Percentiles rank a stretch among this genome's conserved stretches.
phyloP scores from a whole-genome alignment of 2,113 vertebrate genomes.

The Tenebrosternarchus preto region DNA sequence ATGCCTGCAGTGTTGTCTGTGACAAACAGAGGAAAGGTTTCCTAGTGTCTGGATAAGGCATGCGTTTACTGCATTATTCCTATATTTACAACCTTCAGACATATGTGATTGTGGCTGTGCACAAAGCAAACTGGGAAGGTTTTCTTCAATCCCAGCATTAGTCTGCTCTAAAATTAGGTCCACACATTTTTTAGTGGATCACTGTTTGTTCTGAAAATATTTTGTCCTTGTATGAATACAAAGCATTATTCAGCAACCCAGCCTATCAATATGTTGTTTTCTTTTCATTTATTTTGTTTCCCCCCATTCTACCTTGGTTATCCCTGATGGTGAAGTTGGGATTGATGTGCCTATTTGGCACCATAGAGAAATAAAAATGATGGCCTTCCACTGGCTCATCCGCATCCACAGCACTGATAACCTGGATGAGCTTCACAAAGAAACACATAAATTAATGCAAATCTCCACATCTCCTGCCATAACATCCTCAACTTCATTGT shows the following conservation, averaged over 20 bases:
- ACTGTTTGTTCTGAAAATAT: too few species aligned
- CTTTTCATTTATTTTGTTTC: background rate
- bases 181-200: too few species aligned
- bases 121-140: too few species aligned
- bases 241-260: background rate
- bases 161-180: too few species aligned
- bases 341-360: slow-evolving; percentile 74
- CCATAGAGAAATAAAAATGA: slow-evolving; percentile 83
- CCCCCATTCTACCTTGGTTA: slow-evolving; percentile 81
- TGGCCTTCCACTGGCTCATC: slow-evolving; percentile 82
- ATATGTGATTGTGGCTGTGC: too few species aligned
- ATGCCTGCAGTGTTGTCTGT: slow-evolving; percentile 91
- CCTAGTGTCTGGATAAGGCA: background rate
- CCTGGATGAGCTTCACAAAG: slow-evolving; percentile 81
- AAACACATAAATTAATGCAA: slow-evolving; percentile 36
- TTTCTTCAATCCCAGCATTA: too few species aligned
- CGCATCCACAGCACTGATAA: slow-evolving; percentile 83
- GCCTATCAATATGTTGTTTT: background rate
- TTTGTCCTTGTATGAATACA: too few species aligned
- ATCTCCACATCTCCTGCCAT: background rate
- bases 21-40: slow-evolving; percentile 37
- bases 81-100: too few species aligned
- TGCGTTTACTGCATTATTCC: too few species aligned
- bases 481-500: background rate
- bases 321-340: slow-evolving; percentile 85